Conservation (phyloP, 2,113 vertebrate genomes). For the Mobula birostris region DNA sequence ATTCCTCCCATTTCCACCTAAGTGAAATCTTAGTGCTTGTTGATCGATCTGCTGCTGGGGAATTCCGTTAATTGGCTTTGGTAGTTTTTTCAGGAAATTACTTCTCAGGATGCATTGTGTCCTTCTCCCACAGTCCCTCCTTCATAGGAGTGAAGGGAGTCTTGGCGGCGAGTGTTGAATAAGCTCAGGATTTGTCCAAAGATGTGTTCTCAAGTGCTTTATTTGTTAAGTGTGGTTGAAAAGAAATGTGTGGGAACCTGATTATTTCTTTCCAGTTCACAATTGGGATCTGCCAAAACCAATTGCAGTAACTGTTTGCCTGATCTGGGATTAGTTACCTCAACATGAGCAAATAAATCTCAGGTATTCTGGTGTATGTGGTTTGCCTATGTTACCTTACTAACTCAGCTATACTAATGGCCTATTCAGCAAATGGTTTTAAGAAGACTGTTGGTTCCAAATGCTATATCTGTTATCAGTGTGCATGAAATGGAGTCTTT, state of each 20-base stretch:
- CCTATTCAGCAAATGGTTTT: not conserved
- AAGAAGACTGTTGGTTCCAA: not conserved
- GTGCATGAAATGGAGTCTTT: not conserved
- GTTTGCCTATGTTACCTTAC: not conserved
- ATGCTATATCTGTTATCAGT: not conserved
- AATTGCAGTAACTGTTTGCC: not conserved
- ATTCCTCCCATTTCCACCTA: too few species aligned
- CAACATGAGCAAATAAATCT: not conserved
- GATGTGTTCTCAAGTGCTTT: not conserved
- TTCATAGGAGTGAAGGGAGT: not conserved
- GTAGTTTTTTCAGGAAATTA: too few species aligned
- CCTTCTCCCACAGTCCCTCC: not conserved
- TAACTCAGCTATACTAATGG: not conserved
- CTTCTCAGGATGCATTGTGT: too few species aligned
- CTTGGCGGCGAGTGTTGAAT: too few species aligned
- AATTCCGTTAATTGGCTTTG: too few species aligned
- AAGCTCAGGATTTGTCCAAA: not conserved
- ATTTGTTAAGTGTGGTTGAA: not conserved
- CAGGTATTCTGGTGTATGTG: not conserved
- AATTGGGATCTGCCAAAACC: not conserved
- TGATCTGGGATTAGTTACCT: not conserved
- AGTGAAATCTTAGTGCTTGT: too few species aligned
- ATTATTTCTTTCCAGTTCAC: not conserved
- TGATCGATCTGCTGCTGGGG: too few species aligned
- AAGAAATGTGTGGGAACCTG: not conserved